Evolutionary conservation across 2,797 vertebrate species (phyloP).

Genomic region (Sarcoramphus papa): DNA sequence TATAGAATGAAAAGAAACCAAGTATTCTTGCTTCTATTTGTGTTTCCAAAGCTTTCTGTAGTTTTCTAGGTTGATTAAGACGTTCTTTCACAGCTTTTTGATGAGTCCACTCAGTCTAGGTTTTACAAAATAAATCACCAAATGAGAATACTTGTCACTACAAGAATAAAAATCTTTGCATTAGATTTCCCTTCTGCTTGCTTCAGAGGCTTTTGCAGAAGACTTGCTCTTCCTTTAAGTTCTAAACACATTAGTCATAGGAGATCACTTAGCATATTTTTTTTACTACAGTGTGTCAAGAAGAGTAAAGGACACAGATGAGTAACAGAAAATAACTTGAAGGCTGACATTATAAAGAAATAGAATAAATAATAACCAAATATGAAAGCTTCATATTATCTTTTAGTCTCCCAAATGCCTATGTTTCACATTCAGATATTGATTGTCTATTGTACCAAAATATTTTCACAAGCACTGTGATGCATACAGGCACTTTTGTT

Average conservation of each 20-base stretch:
- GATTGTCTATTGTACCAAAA: background rate
- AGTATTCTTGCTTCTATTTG: background rate
- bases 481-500: background rate
- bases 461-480: background rate
- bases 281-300: background rate
- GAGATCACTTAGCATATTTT: background rate
- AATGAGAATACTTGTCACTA: background rate
- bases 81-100: background rate
- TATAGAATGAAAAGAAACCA: background rate
- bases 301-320: background rate
- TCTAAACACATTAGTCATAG: background rate
- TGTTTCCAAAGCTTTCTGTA: background rate
- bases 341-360: background rate
- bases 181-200: background rate
- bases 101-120: background rate
- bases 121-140: background rate
- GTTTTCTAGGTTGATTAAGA: background rate
- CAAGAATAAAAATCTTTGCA: background rate
- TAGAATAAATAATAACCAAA: background rate
- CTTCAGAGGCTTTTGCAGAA: background rate
- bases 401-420: background rate
- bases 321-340: background rate
- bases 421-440: background rate
- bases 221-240: background rate
- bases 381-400: background rate